Conservation (phyloP, 37 sponge, comb jelly and placozoan species). For the Oopsacas minuta region DNA sequence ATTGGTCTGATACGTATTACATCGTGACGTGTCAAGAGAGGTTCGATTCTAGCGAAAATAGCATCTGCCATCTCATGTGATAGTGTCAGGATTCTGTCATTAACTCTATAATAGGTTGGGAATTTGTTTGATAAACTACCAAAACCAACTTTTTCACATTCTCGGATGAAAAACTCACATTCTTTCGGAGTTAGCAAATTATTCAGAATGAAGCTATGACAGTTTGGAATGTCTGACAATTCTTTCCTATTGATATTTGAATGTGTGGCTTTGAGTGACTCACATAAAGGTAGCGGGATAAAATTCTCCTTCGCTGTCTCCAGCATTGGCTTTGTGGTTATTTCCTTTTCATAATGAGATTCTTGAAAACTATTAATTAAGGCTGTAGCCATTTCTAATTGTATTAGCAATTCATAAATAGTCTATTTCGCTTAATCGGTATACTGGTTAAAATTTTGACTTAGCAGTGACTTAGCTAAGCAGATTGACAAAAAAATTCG, state of each 20-base stretch:
- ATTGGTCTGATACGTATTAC: conserved; percentile 29
- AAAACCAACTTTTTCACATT: conserved; percentile 26
- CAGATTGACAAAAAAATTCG: no score
- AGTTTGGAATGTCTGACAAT: conserved; percentile 20
- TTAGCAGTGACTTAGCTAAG: no score
- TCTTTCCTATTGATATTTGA: conserved; percentile 16
- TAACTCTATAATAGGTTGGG: conserved; percentile 24
- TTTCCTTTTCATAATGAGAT: not conserved
- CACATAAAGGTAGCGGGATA: not conserved
- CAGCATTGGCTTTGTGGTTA: not conserved
- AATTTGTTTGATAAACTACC: conserved; percentile 19
- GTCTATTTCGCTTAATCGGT: no score
- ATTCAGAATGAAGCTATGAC: conserved; percentile 23
- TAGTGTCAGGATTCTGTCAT: conserved; percentile 27
- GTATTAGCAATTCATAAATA: no score
- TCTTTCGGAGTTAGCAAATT: conserved; percentile 22
- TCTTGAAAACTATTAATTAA: not conserved
- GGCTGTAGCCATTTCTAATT: not conserved
- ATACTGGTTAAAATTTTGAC: no score
- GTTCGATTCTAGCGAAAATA: conserved; percentile 25
- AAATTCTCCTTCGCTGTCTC: not conserved
- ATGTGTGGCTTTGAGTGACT: not conserved
- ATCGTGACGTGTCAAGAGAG: conserved; percentile 19
- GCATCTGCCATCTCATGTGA: conserved; percentile 22
- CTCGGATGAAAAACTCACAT: conserved; percentile 25